Percentiles rank a stretch among this genome's conserved stretches.
Evolutionary conservation across 2,888 invertebrate genomes (phyloP).

Genomic region (Macrostomum cliftonense): DNA sequence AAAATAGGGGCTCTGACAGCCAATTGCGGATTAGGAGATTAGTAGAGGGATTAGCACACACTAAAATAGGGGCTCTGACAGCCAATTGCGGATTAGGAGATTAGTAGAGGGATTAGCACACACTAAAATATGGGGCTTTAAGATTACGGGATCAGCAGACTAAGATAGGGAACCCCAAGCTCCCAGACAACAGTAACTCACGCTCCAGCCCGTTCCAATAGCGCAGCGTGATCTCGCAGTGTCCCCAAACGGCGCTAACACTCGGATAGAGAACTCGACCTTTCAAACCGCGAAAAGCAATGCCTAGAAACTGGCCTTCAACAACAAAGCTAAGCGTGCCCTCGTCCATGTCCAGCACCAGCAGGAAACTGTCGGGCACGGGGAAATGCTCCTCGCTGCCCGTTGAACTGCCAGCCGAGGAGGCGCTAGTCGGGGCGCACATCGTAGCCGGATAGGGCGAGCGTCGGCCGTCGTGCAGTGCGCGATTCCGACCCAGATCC

Average conservation of each 20-base stretch:
- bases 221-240: conserved; percentile 9
- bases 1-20: too few species aligned
- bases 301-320: conserved; percentile 10
- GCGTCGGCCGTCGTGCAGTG: conserved; percentile 24
- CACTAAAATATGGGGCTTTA: too few species aligned
- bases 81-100: too few species aligned
- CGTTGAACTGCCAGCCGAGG: neutral
- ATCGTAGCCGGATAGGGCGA: neutral
- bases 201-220: conserved; percentile 1
- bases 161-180: too few species aligned
- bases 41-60: too few species aligned
- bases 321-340: conserved; percentile 10
- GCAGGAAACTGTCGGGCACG: conserved; percentile 8
- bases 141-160: too few species aligned
- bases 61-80: too few species aligned
- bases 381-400: conserved; percentile 3
- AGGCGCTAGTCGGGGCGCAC: too few species aligned
- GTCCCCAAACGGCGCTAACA: conserved; percentile 12
- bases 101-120: too few species aligned
- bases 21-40: too few species aligned
- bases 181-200: neutral
- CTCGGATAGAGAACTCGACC: conserved; percentile 10
- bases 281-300: conserved; percentile 10
- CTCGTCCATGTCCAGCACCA: conserved; percentile 12
- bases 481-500: conserved; percentile 54